Percentiles rank a stretch among this genome's conserved stretches.
These are phyloP conservation scores for Zaprionus tsacasi DNA, from an alignment of 1,140 invertebrate genomes.

Conservation along the genomic window DNA sequence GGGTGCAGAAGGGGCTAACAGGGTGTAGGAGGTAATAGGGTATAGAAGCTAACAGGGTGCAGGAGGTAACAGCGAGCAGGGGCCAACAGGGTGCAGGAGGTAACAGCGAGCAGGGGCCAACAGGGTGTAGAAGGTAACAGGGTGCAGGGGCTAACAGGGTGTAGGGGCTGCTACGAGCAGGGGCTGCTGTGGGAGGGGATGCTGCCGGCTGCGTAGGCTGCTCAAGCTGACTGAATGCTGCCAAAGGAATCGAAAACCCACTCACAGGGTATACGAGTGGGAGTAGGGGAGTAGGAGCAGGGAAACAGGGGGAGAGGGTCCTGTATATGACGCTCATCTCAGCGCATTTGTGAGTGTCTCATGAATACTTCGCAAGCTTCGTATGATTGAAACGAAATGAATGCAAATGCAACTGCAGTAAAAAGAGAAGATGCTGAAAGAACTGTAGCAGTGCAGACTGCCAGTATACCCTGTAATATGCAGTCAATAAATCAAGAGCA, in stretches of 20 bases:
- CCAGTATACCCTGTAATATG: neutral
- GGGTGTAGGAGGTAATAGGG: no score
- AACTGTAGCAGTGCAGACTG: neutral
- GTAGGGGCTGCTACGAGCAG: no score
- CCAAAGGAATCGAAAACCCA: neutral
- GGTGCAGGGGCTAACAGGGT: no score
- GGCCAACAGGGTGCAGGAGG: no score
- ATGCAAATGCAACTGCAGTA: neutral
- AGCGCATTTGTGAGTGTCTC: neutral
- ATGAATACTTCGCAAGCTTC: neutral
- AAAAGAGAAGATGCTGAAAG: neutral
- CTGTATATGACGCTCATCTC: constrained; percentile 1
- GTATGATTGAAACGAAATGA: neutral
- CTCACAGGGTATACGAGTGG: neutral
- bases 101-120: no score
- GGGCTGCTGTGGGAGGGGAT: no score
- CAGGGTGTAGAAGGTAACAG: no score
- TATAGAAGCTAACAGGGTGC: no score
- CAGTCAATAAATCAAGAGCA: no score
- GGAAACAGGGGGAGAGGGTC: neutral
- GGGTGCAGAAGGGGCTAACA: no score
- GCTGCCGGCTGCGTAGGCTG: neutral
- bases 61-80: no score
- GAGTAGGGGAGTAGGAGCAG: neutral
- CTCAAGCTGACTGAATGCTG: constrained; percentile 1